Base-by-base conservation (phyloP, 2,888 invertebrate species). In the Dinocampus coccinellae region DNA sequence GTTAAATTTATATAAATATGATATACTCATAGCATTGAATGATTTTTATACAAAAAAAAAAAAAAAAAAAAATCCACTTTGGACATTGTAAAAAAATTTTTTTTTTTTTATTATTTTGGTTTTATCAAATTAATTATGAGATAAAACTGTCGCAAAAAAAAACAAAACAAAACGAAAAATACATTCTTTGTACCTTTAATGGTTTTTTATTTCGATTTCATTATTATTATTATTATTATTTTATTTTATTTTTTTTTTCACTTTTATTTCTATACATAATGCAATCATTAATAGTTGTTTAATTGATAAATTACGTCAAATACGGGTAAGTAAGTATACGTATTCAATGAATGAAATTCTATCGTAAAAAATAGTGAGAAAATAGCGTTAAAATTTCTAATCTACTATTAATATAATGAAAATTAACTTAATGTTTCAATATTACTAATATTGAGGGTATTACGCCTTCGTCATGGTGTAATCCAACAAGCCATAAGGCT, bases 401-500 rank as follows among this genome's bases (percentile, higher is more conserved):
- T 36, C 11, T 11, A 36, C 3, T 7, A 6, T 36, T 13, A 13
- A 34, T 4, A 7, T 34, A 39, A 13, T 39, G 1, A n/a, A 39
- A 2, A n/a, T n/a, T n/a, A 11, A n/a, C n/a, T n/a, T n/a, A n/a
- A 20, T 16, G 2, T 16, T 7, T 47, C 20, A 20, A 20, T 47
- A 47, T 6, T 3, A 20, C 16, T 47, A n/a, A n/a, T n/a, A 39
- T 39, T 13, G 11, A 29, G 13, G 24, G 11, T 11, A 62, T 24
- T 42, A 10, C 39, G 10, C 16, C 62, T 42, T 75, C 76, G 74
- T 81, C 78, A 85, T 7, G 84, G 82, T 20, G 84, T 79, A 52
- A 83, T 71, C 83, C 83, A 85, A 68, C 84, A 80, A 34, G 87
- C 87, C 68, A 86, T 65, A 24, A 87, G 81, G 76, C 85, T 84